Base-by-base conservation (phyloP, 2,888 invertebrate genomes). In the Chesias legatella region DNA sequence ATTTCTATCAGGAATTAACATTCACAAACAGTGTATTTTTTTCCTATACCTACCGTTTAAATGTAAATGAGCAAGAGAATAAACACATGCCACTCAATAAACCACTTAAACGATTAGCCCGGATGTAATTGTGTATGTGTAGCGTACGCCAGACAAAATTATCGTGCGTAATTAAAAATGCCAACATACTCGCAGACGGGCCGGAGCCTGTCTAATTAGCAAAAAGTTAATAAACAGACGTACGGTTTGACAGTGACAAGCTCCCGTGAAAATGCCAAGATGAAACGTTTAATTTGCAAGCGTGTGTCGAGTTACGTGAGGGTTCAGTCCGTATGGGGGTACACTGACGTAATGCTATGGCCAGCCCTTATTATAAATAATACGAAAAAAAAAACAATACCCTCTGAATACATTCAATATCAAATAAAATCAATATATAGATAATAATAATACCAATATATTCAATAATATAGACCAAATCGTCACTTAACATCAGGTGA, bases 151-250 rank as follows among this genome's bases (percentile, higher is more conserved):
- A 75, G 74, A 69, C 74, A 61, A 68, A 72, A 75, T 82, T 80
- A 83, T 81, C 73, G 71, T 69, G 68, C 72, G 78, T 85, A 88
- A 84, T 88, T 85, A 85, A 85, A 86, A 86, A 88, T 80, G 79
- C 86, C 82, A 82, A 85, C 83, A 80, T 70, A 79, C 80, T 73
- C 79, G 72, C 73, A 80, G 77, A 79, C 80, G 69, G 63, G 76
- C 75, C 69, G 63, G 65, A 63, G 78, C 77, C 74, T 78, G 81
- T 81, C 83, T 85, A 85, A 86, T 85, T 86, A 85, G 81, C 82
- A 86, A 85, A 85, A 86, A 85, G 85, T 85, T 88, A 85, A 85
- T 85, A 84, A 83, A 84, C 85, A 82, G 79, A 81, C 83, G 67
- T 72, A 73, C 73, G 48, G 75, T 75, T 68, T 77, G 88, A 86